Conservation (phyloP, 2,113 vertebrate genomes). For the Brachirus orientalis region DNA sequence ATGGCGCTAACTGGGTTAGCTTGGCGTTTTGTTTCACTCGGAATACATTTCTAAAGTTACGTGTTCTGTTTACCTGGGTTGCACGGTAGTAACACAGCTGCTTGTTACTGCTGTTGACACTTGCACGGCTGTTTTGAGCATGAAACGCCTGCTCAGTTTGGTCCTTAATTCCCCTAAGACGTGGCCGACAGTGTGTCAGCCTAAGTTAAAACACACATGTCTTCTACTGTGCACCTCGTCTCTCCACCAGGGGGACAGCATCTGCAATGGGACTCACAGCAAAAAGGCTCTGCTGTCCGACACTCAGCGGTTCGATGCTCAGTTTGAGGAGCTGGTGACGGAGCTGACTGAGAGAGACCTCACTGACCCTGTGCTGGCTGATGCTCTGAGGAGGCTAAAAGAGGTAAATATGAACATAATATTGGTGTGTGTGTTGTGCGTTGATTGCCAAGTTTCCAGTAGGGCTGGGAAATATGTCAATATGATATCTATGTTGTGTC, state of each 20-base stretch:
- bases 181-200: neutral
- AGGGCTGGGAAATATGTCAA: too few relatives aligned
- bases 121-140: neutral
- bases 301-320: slow-evolving; percentile 80
- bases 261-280: slow-evolving; percentile 70
- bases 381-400: slow-evolving; percentile 83
- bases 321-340: slow-evolving; percentile 87
- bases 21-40: neutral
- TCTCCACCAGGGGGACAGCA: slow-evolving; percentile 69
- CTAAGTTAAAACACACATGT: neutral
- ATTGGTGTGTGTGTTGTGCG: too few relatives aligned
- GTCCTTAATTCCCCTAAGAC: slow-evolving; percentile 15
- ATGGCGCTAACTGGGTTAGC: neutral
- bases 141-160: slow-evolving; percentile 48
- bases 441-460: too few relatives aligned
- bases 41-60: neutral
- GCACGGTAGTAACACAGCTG: neutral
- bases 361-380: slow-evolving; percentile 80
- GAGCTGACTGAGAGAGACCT: slow-evolving; percentile 85
- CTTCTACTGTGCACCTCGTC: slow-evolving; percentile 29
- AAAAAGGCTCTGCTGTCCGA: slow-evolving; percentile 69
- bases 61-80: neutral
- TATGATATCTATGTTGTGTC: too few relatives aligned
- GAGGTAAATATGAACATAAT: slow-evolving; percentile 77
- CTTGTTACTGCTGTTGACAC: neutral